phyloP scores from a whole-genome alignment of 2,888 invertebrate genomes.

The Lithodes maja region DNA sequence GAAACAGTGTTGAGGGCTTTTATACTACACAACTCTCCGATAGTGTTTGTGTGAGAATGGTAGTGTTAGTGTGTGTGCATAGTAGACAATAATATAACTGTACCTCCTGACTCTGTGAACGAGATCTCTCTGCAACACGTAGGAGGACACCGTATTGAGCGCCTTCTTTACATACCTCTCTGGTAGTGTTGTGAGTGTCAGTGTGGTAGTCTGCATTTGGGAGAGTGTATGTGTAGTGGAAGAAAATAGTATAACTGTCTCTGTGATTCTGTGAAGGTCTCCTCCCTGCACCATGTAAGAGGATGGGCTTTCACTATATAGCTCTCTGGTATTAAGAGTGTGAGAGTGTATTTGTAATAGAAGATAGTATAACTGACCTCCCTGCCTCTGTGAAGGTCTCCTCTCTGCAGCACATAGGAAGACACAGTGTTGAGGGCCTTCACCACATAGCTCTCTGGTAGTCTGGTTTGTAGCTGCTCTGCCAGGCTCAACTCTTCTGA shows the following conservation, averaged over 20 bases:
- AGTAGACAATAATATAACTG: background rate
- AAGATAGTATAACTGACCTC: conserved; percentile 38
- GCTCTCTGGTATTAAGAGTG: too few relatives aligned
- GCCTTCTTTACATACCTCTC: conserved; percentile 56
- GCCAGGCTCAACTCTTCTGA: conserved; percentile 30
- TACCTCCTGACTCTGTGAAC: conserved; percentile 63
- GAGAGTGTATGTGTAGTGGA: too few relatives aligned
- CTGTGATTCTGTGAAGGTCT: too few relatives aligned
- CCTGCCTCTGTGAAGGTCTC: conserved; percentile 58
- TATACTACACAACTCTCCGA: too few relatives aligned
- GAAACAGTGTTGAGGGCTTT: too few relatives aligned
- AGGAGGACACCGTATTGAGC: conserved; percentile 68
- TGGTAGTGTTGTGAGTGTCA: background rate
- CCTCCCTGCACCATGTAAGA: too few relatives aligned
- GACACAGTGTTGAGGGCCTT: conserved; percentile 69
- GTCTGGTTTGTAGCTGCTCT: conserved; percentile 38
- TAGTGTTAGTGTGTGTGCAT: too few relatives aligned
- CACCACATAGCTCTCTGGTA: conserved; percentile 46
- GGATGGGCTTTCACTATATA: too few relatives aligned
- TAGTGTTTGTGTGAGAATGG: too few relatives aligned
- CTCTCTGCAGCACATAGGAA: conserved; percentile 64
- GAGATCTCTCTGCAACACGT: conserved; percentile 57
- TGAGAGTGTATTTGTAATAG: too few relatives aligned
- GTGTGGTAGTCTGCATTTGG: too few relatives aligned
- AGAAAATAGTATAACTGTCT: too few relatives aligned